phyloP scores from a whole-genome alignment of 2,888 invertebrate species.

The Phymatocera aterrima region DNA sequence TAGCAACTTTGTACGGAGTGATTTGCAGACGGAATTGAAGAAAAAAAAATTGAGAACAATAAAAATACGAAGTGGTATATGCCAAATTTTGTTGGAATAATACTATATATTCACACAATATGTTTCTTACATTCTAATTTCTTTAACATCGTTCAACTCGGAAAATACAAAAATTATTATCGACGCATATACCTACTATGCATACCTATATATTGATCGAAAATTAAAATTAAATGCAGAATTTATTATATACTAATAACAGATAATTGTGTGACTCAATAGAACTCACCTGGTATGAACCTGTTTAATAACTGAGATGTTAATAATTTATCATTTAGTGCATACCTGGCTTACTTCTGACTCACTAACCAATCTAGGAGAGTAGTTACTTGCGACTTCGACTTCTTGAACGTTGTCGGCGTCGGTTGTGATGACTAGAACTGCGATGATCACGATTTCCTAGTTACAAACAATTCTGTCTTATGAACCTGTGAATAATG shows the following conservation, averaged over 20 bases:
- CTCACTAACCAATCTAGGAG: constrained; percentile 75
- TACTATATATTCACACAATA: constrained; percentile 28
- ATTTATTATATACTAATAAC: constrained; percentile 55
- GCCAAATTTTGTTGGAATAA: constrained; percentile 25
- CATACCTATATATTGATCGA: constrained; percentile 8
- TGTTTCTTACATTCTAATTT: constrained; percentile 33
- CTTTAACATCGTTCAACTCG: constrained; percentile 33
- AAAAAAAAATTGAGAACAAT: not conserved
- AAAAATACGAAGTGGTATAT: constrained; percentile 31
- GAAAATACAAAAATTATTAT: constrained; percentile 19
- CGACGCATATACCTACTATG: constrained; percentile 24
- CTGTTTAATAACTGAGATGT: constrained; percentile 74
- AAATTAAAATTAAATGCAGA: constrained; percentile 3
- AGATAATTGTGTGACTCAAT: constrained; percentile 70
- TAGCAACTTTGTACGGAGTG: not conserved
- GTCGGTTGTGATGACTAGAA: constrained; percentile 69
- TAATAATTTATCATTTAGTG: constrained; percentile 71
- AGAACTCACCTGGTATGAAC: constrained; percentile 73
- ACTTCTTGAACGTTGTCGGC: constrained; percentile 72
- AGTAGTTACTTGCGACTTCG: constrained; percentile 75
- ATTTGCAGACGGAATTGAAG: not conserved
- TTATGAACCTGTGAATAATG: not conserved
- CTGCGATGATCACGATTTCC: constrained; percentile 71
- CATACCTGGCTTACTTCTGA: constrained; percentile 74
- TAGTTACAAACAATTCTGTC: constrained; percentile 48